Base-by-base conservation (phyloP, 2,888 invertebrate species). In the Sinopyrophorus schimmeli region DNA sequence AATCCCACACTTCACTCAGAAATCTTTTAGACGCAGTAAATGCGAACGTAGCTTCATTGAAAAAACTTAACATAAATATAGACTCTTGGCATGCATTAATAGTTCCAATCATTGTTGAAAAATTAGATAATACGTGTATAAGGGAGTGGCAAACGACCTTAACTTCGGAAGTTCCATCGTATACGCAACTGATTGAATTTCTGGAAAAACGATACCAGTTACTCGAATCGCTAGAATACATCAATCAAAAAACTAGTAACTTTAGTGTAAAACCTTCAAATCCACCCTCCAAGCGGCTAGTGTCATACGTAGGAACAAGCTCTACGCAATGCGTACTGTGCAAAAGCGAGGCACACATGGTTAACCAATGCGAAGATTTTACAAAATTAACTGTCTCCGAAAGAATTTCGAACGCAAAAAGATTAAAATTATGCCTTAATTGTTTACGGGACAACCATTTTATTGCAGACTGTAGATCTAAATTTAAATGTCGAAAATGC, bases 401-500 rank as follows among this genome's bases (percentile, higher is more conserved):
- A 32, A 5, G 32, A 9, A 9, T 32, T 10, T 5, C 4, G 5
- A 18, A 32, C 16, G 7, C 9, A 4, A 32, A 32, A 17, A 7
- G 32, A 11, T 32, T 32, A 10, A 5, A 17, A 1, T n/a, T 32
- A 5, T 32, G 32, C 11, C 7, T 32, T 6, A 30, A 30, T 23
- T 41, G 28, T 7, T 11, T 51, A n/a, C 42, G 54, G 12, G 3
- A 24, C n/a, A 55, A 51, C 37, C 58, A 57, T 27, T 41, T 48
- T 34, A 7, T 46, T 47, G 31, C 11, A 17, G 7, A 37, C 12
- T 57, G 51, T 31, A 34, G 28, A 28, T 38, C 26, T n/a, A n/a
- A n/a, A 26, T 17, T 26, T 16, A 14, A 18, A n/a, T 54, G 54
- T 32, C 23, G 18, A 16, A 43, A 31, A 21, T 57, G 54, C 18